These are phyloP conservation scores for Spondyliosoma cantharus DNA, from an alignment of 2,797 vertebrate species.

Conservation along the genomic window DNA sequence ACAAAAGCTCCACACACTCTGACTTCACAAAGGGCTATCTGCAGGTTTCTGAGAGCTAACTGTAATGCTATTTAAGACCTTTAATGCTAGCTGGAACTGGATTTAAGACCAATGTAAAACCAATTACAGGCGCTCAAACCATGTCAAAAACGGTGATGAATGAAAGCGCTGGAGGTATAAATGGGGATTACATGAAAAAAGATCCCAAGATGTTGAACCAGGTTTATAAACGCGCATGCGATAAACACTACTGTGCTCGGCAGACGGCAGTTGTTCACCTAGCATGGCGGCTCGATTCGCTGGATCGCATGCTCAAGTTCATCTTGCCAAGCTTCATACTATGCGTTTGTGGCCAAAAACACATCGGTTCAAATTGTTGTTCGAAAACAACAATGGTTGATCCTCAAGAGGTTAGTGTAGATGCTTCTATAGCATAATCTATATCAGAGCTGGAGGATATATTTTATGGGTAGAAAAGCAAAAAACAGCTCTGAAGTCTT, in stretches of 20 bases:
- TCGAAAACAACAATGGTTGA: too few relatives aligned
- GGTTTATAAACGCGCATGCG: neutral
- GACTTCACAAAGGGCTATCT: neutral
- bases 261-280: too few relatives aligned
- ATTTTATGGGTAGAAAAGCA: too few relatives aligned
- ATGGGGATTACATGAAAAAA: neutral
- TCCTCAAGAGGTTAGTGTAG: too few relatives aligned
- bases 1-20: neutral
- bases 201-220: neutral
- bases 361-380: too few relatives aligned
- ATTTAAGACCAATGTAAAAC: constrained; percentile 9
- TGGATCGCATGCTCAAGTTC: too few relatives aligned
- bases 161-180: neutral
- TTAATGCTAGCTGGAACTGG: constrained; percentile 8
- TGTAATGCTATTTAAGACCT: neutral
- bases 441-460: too few relatives aligned
- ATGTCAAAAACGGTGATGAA: neutral
- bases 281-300: too few relatives aligned
- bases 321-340: too few relatives aligned
- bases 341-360: too few relatives aligned
- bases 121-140: neutral
- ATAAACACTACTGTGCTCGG: neutral
- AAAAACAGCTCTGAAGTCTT: too few relatives aligned
- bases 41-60: neutral
- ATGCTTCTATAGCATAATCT: too few relatives aligned